Conservation (phyloP, 2,888 invertebrate species). For the Eudemis profundana region DNA sequence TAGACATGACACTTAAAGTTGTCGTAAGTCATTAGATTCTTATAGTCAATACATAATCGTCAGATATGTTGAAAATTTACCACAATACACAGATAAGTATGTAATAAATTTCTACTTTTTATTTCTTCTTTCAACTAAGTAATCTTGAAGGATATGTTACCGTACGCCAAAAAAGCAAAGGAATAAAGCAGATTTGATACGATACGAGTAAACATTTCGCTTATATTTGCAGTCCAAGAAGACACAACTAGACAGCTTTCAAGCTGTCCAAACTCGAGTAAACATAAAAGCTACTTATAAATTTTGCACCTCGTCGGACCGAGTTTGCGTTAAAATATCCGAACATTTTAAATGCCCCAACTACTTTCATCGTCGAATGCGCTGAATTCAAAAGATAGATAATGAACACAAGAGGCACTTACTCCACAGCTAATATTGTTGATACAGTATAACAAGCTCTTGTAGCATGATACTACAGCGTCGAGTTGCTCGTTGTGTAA, state of each 20-base stretch:
- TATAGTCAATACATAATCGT: no score
- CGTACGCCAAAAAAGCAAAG: no score
- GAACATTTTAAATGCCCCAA: background rate
- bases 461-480: constrained; percentile 23
- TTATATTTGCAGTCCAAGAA: background rate
- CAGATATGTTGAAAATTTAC: no score
- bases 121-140: no score
- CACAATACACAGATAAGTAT: no score
- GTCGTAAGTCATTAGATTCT: no score
- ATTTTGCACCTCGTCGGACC: background rate
- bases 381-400: constrained; percentile 8
- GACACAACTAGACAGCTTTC: background rate
- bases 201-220: background rate
- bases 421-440: constrained; percentile 30
- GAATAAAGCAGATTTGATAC: background rate
- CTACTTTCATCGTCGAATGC: background rate
- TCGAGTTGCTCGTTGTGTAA: constrained; percentile 29
- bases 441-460: constrained; percentile 29
- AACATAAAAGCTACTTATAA: constrained; percentile 1
- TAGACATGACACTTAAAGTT: no score
- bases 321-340: background rate
- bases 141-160: no score
- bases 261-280: background rate
- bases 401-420: constrained; percentile 22
- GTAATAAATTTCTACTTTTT: no score